Evolutionary conservation across 2,888 invertebrate species (phyloP), one percentile per base, ranked within the genome.

Genomic region (Heteropelma amictum): DNA sequence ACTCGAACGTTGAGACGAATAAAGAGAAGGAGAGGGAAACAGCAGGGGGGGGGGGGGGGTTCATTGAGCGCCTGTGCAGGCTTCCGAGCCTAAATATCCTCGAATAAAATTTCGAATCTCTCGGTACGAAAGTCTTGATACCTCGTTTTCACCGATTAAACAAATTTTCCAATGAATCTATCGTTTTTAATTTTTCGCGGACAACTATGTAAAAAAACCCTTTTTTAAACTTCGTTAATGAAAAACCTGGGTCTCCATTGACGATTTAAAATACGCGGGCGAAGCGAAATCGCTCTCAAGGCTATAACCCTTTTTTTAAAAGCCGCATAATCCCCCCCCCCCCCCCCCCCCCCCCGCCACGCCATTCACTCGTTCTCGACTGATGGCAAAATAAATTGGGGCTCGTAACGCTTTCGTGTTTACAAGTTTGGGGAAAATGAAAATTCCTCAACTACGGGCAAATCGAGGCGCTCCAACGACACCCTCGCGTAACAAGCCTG

Each of bases 361-460:
- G 65, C 49, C 68, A 68, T 71, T 80, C 49, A 17, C 47, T 40
- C 21, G 14, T 33, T 53, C 63, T 65, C 73, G 79, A 75, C 76
- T 78, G 70, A 72, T 65, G 80, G 83, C 79, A 76, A 82, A 86
- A 86, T 84, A 84, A 85, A 86, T 85, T 85, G 84, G 80, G 78
- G 80, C 79, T 77, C 79, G 82, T 45, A 53, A 63, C 38, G 51
- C 58, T 53, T n/a, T 60, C 79, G 81, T 84, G 82, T 86, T 84
- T 86, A 86, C 86, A 84, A 81, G 80, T 81, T 77, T 38, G 56
- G 35, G 75, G 79, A 76, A 82, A 84, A 85, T 81, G 84, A 83
- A 85, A 86, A 86, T 86, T 85, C 83, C 83, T 82, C 72, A 79
- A 82, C 83, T 82, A 82, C 80, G 77, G 80, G 80, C 79, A 78